phyloP scores from a whole-genome alignment of 2,113 vertebrate genomes.

The Microcebus jonahi region DNA sequence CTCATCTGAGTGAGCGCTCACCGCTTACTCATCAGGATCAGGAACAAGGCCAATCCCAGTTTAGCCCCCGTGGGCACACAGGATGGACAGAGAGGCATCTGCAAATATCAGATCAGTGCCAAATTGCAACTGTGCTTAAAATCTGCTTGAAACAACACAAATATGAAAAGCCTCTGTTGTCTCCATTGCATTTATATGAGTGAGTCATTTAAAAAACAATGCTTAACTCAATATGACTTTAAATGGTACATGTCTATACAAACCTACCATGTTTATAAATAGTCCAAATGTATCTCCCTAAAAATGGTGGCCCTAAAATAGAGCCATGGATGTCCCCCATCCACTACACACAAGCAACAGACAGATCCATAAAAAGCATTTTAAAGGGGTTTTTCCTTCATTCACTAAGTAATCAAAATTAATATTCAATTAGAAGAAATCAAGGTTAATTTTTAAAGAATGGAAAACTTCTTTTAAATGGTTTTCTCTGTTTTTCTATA shows the following conservation, averaged over 20 bases:
- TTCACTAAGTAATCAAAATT: slow-evolving; percentile 17
- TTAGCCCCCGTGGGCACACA: background rate
- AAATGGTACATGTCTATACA: slow-evolving; percentile 33
- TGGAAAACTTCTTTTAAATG: slow-evolving; percentile 37
- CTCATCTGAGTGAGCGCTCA: background rate
- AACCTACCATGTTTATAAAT: slow-evolving; percentile 35
- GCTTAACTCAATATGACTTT: slow-evolving; percentile 48
- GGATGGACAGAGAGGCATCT: slow-evolving; percentile 17
- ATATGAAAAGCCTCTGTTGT: background rate
- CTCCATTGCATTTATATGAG: background rate
- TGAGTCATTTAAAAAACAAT: slow-evolving; percentile 36
- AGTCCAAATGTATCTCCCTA: slow-evolving; percentile 10
- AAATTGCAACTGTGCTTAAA: slow-evolving; percentile 42
- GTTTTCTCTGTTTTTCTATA: background rate
- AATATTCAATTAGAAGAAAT: slow-evolving; percentile 25
- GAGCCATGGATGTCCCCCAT: background rate
- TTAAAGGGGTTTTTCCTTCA: background rate
- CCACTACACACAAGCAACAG: background rate
- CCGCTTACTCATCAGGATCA: background rate
- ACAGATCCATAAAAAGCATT: slow-evolving; percentile 6
- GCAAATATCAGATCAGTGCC: slow-evolving; percentile 37
- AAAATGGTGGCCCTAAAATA: background rate
- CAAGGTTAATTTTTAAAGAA: background rate
- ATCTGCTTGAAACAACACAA: slow-evolving; percentile 61
- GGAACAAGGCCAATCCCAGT: background rate